Conservation (phyloP, 2,797 vertebrate species). For the Poeciliopsis turneri region DNA sequence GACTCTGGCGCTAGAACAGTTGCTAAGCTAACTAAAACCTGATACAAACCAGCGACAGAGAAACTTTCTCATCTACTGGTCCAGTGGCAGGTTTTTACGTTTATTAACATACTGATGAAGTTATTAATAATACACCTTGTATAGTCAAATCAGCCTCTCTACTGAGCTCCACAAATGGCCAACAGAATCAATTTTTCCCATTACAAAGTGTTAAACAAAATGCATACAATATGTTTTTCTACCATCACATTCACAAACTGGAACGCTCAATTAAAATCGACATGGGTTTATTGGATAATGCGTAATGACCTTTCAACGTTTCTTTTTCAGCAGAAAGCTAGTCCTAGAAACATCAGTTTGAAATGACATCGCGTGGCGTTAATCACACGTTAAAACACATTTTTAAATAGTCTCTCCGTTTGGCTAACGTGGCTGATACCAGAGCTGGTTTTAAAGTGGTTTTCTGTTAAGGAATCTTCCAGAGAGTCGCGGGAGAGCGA, state of each 20-base stretch:
- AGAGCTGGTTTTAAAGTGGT: too few species aligned
- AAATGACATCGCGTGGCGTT: too few species aligned
- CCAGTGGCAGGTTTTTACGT: neutral
- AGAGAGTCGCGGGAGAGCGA: neutral
- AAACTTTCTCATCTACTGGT: neutral
- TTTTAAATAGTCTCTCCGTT: too few species aligned
- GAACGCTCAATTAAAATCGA: neutral
- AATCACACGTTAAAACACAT: too few species aligned
- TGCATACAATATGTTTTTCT: neutral
- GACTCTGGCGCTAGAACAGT: neutral
- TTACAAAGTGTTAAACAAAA: neutral
- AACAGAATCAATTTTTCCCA: neutral
- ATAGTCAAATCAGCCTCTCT: neutral
- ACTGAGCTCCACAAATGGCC: neutral
- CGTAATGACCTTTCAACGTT: neutral
- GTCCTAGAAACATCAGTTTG: too few species aligned
- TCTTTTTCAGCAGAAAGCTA: too few species aligned
- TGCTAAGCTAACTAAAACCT: neutral
- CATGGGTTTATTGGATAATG: neutral
- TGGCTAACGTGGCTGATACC: too few species aligned
- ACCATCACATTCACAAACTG: neutral
- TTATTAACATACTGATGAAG: neutral
- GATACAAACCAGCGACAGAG: neutral
- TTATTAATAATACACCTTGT: neutral
- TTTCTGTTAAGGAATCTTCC: neutral